Conservation (phyloP, 2,888 invertebrate species). For the Lamproptera curius region DNA sequence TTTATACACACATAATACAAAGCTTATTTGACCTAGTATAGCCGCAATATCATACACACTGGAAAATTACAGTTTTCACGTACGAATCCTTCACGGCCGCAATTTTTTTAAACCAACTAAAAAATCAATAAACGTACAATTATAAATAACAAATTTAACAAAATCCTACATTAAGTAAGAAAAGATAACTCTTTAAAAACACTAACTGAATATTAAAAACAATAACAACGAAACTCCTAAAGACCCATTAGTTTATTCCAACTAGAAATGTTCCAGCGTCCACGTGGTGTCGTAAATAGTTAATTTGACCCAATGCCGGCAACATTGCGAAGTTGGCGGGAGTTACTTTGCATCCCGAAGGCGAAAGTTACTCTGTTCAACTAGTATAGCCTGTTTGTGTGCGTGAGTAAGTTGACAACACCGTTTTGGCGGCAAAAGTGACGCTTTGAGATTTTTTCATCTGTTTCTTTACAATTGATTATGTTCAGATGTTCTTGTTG, state of each 20-base stretch:
- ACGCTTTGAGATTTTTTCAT: conserved; percentile 4
- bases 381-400: conserved; percentile 25
- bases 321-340: conserved; percentile 39
- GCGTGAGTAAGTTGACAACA: conserved; percentile 15
- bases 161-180: not conserved
- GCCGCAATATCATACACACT: too few relatives aligned
- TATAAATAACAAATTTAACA: not conserved
- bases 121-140: not conserved
- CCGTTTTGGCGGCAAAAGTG: conserved; percentile 19
- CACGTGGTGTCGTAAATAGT: conserved; percentile 21
- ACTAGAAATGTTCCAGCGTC: conserved; percentile 18
- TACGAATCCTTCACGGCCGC: too few relatives aligned
- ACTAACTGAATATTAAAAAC: not conserved
- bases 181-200: not conserved
- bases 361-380: conserved; percentile 36
- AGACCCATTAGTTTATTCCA: not conserved
- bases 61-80: too few relatives aligned
- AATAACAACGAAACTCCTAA: not conserved
- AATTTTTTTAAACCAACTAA: too few relatives aligned
- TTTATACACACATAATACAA: too few relatives aligned
- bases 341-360: conserved; percentile 39
- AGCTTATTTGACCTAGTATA: too few relatives aligned
- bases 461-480: not conserved
- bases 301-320: conserved; percentile 26
- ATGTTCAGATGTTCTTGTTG: too few relatives aligned